Conservation (phyloP, 1,140 invertebrate species). For the Ooceraea biroi region DNA sequence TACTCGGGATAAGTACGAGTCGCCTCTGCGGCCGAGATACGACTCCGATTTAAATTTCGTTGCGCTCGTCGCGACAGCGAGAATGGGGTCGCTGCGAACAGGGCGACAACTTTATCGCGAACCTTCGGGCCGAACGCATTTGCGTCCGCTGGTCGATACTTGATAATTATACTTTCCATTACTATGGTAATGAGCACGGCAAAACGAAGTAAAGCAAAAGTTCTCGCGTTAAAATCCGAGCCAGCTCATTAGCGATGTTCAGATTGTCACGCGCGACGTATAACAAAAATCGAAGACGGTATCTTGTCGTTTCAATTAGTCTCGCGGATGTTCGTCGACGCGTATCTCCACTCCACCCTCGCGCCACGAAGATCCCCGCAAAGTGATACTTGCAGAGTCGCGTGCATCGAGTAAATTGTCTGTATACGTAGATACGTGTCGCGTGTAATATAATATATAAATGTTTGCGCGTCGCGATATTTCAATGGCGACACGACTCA, state of each 20-base stretch:
- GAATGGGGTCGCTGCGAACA: slow-evolving; percentile 34
- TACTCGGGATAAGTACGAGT: slow-evolving; percentile 23
- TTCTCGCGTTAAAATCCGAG: background rate
- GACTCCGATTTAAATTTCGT: slow-evolving; percentile 54
- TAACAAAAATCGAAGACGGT: background rate
- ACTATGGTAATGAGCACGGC: background rate
- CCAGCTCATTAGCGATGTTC: slow-evolving; percentile 34
- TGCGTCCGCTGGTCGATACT: slow-evolving; percentile 32
- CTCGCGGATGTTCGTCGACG: background rate
- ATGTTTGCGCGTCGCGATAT: slow-evolving; percentile 41
- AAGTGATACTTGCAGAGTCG: slow-evolving; percentile 22
- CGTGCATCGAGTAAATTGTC: slow-evolving; percentile 23
- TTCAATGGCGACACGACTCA: slow-evolving; percentile 46
- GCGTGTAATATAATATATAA: background rate
- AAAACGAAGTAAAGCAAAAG: slow-evolving; percentile 13
- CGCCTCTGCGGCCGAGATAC: slow-evolving; percentile 11
- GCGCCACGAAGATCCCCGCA: background rate
- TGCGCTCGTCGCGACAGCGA: slow-evolving; percentile 1
- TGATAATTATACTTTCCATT: slow-evolving; percentile 61
- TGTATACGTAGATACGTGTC: too few relatives aligned
- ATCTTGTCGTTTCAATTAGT: background rate
- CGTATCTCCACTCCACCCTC: background rate
- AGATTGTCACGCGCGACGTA: background rate
- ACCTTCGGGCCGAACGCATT: slow-evolving; percentile 29
- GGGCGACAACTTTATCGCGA: slow-evolving; percentile 50